These are phyloP conservation scores for Eupeodes latifasciatus DNA, from an alignment of 2,888 invertebrate genomes.

Conservation along the genomic window DNA sequence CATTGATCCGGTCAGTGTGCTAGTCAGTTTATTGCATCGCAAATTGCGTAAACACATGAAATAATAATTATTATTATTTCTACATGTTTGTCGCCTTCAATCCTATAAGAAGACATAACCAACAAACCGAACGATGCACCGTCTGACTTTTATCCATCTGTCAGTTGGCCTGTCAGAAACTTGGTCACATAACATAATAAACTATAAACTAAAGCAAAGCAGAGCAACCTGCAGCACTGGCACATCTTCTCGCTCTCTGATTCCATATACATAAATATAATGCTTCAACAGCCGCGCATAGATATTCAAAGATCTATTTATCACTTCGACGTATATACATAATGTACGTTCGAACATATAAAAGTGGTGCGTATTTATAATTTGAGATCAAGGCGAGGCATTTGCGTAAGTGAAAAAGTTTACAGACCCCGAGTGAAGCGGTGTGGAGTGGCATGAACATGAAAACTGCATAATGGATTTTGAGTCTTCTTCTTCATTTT, in stretches of 20 bases:
- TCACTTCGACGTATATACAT: slow-evolving; percentile 47
- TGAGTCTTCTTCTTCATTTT: slow-evolving; percentile 14
- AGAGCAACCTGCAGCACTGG: slow-evolving; percentile 36
- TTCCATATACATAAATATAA: slow-evolving; percentile 16
- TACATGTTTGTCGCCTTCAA: slow-evolving; percentile 52
- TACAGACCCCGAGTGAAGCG: slow-evolving; percentile 54
- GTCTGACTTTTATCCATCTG: slow-evolving; percentile 33
- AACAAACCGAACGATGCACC: not conserved
- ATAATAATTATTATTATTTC: slow-evolving; percentile 61
- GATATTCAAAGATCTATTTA: slow-evolving; percentile 35
- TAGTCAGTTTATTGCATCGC: slow-evolving; percentile 66
- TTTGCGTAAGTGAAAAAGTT: slow-evolving; percentile 68
- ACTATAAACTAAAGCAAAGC: slow-evolving; percentile 33
- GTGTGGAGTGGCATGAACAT: slow-evolving; percentile 9
- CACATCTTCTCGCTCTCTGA: not conserved
- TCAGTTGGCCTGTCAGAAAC: slow-evolving; percentile 35
- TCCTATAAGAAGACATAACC: not conserved
- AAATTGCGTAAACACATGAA: slow-evolving; percentile 71
- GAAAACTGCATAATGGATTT: slow-evolving; percentile 50
- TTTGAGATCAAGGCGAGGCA: slow-evolving; percentile 75
- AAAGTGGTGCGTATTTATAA: slow-evolving; percentile 67
- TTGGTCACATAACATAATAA: slow-evolving; percentile 33
- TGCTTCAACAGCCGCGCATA: slow-evolving; percentile 35
- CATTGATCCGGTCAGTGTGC: slow-evolving; percentile 72
- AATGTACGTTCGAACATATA: not conserved